phyloP scores from a whole-genome alignment of 2,888 invertebrate genomes.

The Anticlea derivata region DNA sequence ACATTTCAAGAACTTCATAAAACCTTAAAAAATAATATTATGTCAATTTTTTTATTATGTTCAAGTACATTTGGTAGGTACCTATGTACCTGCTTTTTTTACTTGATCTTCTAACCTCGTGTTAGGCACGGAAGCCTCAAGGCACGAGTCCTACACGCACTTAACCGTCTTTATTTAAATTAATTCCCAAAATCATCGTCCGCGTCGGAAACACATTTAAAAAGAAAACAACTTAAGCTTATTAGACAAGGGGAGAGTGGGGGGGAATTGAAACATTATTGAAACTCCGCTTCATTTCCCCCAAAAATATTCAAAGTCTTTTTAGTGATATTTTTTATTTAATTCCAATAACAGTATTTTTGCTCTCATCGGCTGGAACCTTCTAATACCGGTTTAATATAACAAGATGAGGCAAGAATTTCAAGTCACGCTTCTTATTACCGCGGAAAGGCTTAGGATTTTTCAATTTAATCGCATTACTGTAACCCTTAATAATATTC shows the following conservation, averaged over 20 bases:
- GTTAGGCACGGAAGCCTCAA: no score
- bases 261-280: slow-evolving; percentile 25
- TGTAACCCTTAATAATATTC: slow-evolving; percentile 68
- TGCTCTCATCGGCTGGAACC: slow-evolving; percentile 19
- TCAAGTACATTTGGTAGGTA: no score
- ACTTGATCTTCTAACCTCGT: no score
- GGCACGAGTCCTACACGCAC: no score
- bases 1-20: no score
- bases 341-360: slow-evolving; percentile 23
- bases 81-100: no score
- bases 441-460: slow-evolving; percentile 62
- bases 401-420: slow-evolving; percentile 69
- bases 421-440: slow-evolving; percentile 79
- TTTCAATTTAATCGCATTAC: slow-evolving; percentile 78
- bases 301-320: slow-evolving; percentile 21
- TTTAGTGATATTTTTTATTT: slow-evolving; percentile 26
- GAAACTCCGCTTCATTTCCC: slow-evolving; percentile 21
- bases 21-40: no score
- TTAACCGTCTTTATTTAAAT: no score
- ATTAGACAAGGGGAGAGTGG: slow-evolving; percentile 13
- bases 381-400: slow-evolving; percentile 57
- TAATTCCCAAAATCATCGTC: slow-evolving; percentile 4
- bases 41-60: no score
- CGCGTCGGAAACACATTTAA: slow-evolving; percentile 13
- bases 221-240: slow-evolving; percentile 24